Conservation (phyloP, 30 jellyfish, hydroid and myxozoan genomes). For the Pelagia noctiluca region DNA sequence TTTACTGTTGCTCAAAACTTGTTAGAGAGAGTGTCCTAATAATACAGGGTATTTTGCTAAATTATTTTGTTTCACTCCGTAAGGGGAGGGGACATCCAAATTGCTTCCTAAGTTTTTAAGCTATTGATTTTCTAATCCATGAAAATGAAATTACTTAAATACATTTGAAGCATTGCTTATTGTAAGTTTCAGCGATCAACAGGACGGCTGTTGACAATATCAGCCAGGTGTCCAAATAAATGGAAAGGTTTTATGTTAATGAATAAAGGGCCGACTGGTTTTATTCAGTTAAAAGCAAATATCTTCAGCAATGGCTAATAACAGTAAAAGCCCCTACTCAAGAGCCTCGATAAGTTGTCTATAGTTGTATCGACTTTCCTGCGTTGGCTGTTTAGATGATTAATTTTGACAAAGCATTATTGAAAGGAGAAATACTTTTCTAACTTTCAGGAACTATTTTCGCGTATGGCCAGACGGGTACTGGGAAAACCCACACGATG, state of each 20-base stretch:
- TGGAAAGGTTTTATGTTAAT: constrained; percentile 88
- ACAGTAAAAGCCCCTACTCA: neutral
- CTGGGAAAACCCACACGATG: constrained; percentile 94
- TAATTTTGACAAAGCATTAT: neutral
- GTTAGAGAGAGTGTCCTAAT: too few species aligned
- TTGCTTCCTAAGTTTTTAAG: too few species aligned
- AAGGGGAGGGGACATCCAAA: too few species aligned
- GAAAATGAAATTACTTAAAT: too few species aligned
- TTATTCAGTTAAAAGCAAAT: neutral
- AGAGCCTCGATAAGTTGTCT: neutral
- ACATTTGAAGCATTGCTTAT: too few species aligned
- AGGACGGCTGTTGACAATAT: too few species aligned
- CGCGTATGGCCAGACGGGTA: constrained; percentile 95
- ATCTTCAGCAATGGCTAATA: neutral
- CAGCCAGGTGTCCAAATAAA: constrained; percentile 67
- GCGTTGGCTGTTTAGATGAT: neutral
- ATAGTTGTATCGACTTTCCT: neutral
- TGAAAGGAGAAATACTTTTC: neutral
- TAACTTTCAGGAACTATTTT: constrained; percentile 73
- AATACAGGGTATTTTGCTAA: too few species aligned
- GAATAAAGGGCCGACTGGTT: neutral
- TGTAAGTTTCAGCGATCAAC: too few species aligned
- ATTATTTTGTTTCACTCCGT: too few species aligned
- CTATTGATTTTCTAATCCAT: too few species aligned
- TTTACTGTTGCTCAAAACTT: too few species aligned